Evolutionary conservation across 2,888 invertebrate genomes (phyloP), one percentile per base, ranked within the genome.

Genomic region (Antheraea yamamai): DNA sequence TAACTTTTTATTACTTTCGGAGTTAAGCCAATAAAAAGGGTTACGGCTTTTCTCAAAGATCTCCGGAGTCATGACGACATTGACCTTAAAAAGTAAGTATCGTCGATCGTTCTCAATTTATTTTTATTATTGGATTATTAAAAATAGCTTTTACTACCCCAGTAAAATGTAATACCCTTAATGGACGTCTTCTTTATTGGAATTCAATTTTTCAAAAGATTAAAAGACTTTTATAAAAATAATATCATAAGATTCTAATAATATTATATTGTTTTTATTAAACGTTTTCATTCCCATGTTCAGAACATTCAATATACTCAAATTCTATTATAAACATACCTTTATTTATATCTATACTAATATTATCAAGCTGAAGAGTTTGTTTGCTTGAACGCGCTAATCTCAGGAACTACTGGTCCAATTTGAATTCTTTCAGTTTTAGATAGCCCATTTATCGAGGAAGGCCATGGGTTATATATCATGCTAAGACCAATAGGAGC

Each of bases 1-100:
- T 70, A 1, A 70, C 8, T 30, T 70, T 70, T 35, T 70, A 70
- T 39, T 39, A 2, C 20, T 70, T 70, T 35, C 39, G 68, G 3
- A 39, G 68, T 70, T 6, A 39, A 70, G n/a, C 39, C 70, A 70
- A 70, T 70, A 70, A 70, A 39, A n/a, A 39, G 70, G 39, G 70
- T 70, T 70, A 70, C n/a, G 70, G 39, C 70, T 7, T 39, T 70
- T 39, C 39, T 10, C 20, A 70, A 39, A 70, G n/a, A 30, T 66
- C 30, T 30, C 47, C 10, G 26, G 20, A 73, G 74, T 30, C 75
- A 78, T 74, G 51, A 73, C 20, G 47, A 68, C 70, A 73, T 73
- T 77, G 75, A 71, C 75, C 74, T 75, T 64, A 64, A 68, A 66
- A 12, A n/a, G 39, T 64, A 61, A 8, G 58, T 73, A 39, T 23